These are phyloP conservation scores for Vireo griseus DNA, from an alignment of 2,797 vertebrate genomes.

Conservation along the genomic window DNA sequence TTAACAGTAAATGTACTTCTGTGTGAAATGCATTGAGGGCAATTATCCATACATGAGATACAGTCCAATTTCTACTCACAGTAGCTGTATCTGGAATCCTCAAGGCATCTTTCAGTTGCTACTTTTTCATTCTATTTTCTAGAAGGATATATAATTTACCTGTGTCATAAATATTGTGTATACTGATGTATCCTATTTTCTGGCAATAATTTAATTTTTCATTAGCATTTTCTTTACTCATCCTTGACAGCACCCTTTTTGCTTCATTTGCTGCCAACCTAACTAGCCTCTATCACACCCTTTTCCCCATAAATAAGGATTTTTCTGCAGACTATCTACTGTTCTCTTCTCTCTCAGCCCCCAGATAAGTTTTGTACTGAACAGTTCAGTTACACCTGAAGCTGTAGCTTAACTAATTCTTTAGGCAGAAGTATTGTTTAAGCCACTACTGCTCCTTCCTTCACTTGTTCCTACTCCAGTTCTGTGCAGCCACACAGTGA, in stretches of 20 bases:
- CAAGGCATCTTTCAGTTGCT: background rate
- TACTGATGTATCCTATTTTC: background rate
- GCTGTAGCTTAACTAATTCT: background rate
- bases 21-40: background rate
- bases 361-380: background rate
- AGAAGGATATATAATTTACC: background rate
- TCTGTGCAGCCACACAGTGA: background rate
- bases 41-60: background rate
- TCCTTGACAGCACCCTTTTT: background rate
- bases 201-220: background rate
- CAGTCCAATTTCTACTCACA: background rate
- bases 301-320: background rate
- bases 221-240: background rate
- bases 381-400: background rate
- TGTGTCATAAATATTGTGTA: background rate
- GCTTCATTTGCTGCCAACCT: background rate
- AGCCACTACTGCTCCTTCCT: background rate
- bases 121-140: background rate
- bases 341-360: background rate
- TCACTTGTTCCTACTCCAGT: background rate
- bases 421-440: background rate
- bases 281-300: background rate
- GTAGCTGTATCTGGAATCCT: background rate
- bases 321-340: background rate
- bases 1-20: background rate